phyloP scores from a whole-genome alignment of 2,888 invertebrate genomes.

The Sycophila texana region DNA sequence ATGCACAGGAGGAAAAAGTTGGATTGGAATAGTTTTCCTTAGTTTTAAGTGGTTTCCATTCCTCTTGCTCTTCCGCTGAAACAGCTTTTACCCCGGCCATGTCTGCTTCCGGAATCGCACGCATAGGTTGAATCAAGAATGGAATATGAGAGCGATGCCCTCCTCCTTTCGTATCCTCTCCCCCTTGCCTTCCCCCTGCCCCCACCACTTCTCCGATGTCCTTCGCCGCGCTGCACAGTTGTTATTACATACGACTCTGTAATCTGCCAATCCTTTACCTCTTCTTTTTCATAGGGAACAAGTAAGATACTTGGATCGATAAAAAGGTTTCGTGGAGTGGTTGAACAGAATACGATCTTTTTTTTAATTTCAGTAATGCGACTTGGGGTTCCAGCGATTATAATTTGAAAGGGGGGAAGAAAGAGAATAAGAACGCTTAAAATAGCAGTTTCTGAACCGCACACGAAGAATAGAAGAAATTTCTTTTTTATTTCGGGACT shows the following conservation, averaged over 20 bases:
- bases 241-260: conserved; percentile 48
- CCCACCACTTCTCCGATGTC: neutral
- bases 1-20: conserved; percentile 64
- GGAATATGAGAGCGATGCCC: conserved; percentile 56
- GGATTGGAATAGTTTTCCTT: conserved; percentile 70
- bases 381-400: conserved; percentile 13
- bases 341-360: conserved; percentile 24
- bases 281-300: neutral
- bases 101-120: conserved; percentile 57
- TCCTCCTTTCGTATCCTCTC: conserved; percentile 18
- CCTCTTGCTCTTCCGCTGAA: conserved; percentile 60
- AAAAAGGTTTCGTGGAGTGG: neutral
- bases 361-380: conserved; percentile 12
- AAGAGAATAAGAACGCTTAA: neutral
- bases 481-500: neutral
- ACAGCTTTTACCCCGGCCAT: conserved; percentile 23
- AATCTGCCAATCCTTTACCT: conserved; percentile 51
- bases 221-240: conserved; percentile 9
- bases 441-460: conserved; percentile 15
- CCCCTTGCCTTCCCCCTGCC: neutral
- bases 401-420: neutral
- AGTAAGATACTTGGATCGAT: conserved; percentile 1
- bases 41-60: conserved; percentile 67
- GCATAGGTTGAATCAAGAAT: conserved; percentile 63
- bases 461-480: neutral